Conservation (phyloP, 1,140 invertebrate genomes). For the Phenacoccus solenopsis region DNA sequence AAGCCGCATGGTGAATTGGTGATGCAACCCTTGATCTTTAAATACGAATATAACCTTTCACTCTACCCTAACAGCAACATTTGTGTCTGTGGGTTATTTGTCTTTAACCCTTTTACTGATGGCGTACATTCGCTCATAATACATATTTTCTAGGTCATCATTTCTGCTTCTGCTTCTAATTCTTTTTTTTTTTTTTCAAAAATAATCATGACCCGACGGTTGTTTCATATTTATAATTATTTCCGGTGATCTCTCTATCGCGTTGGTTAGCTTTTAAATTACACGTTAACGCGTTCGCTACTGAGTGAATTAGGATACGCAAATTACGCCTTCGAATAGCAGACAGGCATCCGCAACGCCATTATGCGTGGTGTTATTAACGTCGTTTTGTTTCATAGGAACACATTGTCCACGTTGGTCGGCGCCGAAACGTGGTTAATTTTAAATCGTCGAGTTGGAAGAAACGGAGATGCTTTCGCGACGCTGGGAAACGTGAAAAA, state of each 20-base stretch:
- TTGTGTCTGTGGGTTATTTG: slow-evolving; percentile 16
- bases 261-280: no score
- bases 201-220: neutral
- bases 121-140: neutral
- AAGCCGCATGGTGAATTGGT: neutral
- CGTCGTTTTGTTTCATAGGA: neutral
- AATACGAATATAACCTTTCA: neutral
- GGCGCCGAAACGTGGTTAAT: no score
- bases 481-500: no score
- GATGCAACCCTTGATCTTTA: neutral
- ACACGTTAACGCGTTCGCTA: neutral
- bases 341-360: neutral
- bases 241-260: neutral
- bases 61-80: neutral
- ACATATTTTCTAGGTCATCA: slow-evolving; percentile 2
- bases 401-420: no score
- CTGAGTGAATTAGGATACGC: neutral
- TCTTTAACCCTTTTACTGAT: slow-evolving; percentile 5
- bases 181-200: no score
- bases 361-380: neutral
- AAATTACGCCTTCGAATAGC: neutral
- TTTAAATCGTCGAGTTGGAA: no score
- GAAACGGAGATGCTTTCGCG: no score
- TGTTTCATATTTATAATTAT: neutral
- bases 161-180: no score